Evolutionary conservation across 92 coral and sea anemone species (phyloP), one percentile per base, ranked within the genome.

Genomic region (Zoanthus sansibaricus): DNA sequence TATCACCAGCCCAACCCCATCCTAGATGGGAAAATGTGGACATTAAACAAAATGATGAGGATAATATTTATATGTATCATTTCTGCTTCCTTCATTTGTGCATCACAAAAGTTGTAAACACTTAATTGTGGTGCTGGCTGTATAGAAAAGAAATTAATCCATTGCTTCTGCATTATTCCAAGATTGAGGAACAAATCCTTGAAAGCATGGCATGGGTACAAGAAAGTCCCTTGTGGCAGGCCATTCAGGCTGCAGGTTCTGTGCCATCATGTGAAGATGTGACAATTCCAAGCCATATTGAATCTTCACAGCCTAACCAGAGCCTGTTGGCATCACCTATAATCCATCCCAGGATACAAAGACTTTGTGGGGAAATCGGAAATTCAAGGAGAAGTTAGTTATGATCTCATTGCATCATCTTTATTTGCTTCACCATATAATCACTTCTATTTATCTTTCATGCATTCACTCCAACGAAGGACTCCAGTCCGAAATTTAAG

Each of bases 181-280:
- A 96, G 99, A 96, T 96, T 52, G 99, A 96, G 78, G 99, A 96
- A 70, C 99, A 96, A 87, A 93, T 96, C 20, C 89, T 96, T 15
- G 99, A 96, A 73, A 82, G 92, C 48, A 90, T 96, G 82, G 98
- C 99, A 6, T 96, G 99, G 99, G 86, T 88, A 45, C 94, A 91
- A 74, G 95, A 94, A 62, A 94, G 98, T n/a, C 98, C 99, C 42
- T 82, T 96, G 21, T 96, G 99, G 99, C 71, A 52, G 71, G 93
- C 98, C 31, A 96, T 96, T 49, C 93, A 90, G 52, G 87, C 80
- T 32, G 91, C 93, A 45, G 95, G 93, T 13, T 89, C 94, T n/a
- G 99, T 96, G 51, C 99, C 98, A 0, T 96, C 99, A 25, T 96
- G 99, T 79, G 98, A 96, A 86, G 99, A 96, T 58, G 99, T 96